phyloP scores from a whole-genome alignment of 2,797 vertebrate species.

The Ctenosaura bakeri region DNA sequence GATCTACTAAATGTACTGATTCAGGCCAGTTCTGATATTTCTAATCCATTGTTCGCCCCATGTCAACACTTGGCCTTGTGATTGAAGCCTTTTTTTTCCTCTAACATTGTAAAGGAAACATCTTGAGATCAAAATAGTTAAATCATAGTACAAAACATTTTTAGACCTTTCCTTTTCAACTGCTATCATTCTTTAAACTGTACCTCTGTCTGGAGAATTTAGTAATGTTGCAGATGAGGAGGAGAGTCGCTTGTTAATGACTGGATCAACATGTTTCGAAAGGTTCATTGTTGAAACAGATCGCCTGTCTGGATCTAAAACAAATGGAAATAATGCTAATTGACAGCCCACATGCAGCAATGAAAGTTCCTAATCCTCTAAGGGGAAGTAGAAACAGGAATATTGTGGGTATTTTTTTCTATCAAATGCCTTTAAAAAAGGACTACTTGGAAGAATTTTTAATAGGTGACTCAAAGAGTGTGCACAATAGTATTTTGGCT shows the following conservation, averaged over 20 bases:
- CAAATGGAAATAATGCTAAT: slow-evolving; percentile 87
- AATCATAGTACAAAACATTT: slow-evolving; percentile 68
- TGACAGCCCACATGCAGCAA: slow-evolving; percentile 81
- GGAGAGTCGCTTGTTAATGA: slow-evolving; percentile 98
- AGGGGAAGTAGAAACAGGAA: slow-evolving; percentile 67
- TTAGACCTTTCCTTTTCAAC: slow-evolving; percentile 62
- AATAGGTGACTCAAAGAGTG: slow-evolving; percentile 78
- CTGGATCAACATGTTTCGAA: slow-evolving; percentile 94
- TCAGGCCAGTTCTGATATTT: slow-evolving; percentile 71
- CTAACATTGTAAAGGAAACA: slow-evolving; percentile 77
- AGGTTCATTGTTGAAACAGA: slow-evolving; percentile 99
- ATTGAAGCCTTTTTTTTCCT: slow-evolving; percentile 77
- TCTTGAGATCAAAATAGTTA: slow-evolving; percentile 79
- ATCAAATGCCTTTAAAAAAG: slow-evolving; percentile 70
- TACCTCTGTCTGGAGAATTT: slow-evolving; percentile 98
- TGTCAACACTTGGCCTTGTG: slow-evolving; percentile 76
- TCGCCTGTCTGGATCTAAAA: slow-evolving; percentile 95
- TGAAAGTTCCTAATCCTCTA: slow-evolving; percentile 73
- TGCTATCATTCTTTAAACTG: slow-evolving; percentile 72
- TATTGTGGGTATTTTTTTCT: slow-evolving; percentile 60
- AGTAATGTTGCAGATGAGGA: slow-evolving; percentile 96
- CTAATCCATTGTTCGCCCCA: slow-evolving; percentile 58
- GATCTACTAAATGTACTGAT: slow-evolving; percentile 66
- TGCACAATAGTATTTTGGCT: slow-evolving; percentile 70
- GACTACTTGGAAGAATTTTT: slow-evolving; percentile 67